phyloP scores from a whole-genome alignment of 2,888 invertebrate species.

The Heliconius sara region DNA sequence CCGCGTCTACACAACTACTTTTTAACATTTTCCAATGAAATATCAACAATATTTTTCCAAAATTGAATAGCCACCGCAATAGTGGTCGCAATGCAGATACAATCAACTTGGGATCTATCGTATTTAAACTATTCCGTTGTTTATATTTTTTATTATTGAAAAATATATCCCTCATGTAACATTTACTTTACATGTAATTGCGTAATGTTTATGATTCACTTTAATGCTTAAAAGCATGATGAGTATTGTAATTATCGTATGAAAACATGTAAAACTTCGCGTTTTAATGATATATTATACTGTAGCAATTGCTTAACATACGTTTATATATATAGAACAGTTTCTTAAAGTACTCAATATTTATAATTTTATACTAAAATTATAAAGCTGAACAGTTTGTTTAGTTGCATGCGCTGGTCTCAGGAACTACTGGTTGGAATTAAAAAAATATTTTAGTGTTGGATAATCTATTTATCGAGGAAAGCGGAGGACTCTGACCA shows the following conservation, averaged over 20 bases:
- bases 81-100: slow-evolving; percentile 44
- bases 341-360: not conserved
- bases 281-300: not conserved
- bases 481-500: too few relatives aligned
- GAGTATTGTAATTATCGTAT: not conserved
- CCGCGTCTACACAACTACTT: not conserved
- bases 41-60: not conserved
- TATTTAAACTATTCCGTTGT: not conserved
- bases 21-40: not conserved
- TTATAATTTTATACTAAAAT: not conserved
- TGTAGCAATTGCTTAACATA: not conserved
- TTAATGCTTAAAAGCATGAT: not conserved
- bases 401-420: not conserved
- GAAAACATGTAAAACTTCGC: not conserved
- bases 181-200: not conserved
- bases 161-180: not conserved
- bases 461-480: too few relatives aligned
- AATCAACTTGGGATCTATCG: slow-evolving; percentile 14
- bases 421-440: not conserved
- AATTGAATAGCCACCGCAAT: slow-evolving; percentile 26
- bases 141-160: not conserved
- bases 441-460: too few relatives aligned
- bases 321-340: not conserved
- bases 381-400: not conserved
- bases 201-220: slow-evolving; percentile 15